These are phyloP conservation scores for Rhabdophis nuchalis DNA, from an alignment of 2,797 vertebrate genomes.

Conservation along the genomic window DNA sequence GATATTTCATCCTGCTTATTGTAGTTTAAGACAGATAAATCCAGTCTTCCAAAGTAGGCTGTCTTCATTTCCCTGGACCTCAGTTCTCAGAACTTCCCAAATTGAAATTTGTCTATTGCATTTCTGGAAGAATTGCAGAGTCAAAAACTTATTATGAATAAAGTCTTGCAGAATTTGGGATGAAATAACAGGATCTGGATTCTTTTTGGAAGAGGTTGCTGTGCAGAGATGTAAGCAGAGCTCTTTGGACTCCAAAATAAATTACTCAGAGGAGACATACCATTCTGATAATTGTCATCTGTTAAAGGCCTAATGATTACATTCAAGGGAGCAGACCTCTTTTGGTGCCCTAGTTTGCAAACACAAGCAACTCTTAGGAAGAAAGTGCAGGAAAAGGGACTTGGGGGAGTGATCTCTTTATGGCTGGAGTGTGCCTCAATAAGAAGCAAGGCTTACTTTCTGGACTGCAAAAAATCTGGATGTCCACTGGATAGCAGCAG, in stretches of 20 bases:
- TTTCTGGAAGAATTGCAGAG: not conserved
- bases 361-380: not conserved
- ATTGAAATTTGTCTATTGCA: not conserved
- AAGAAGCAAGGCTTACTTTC: not conserved
- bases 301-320: not conserved
- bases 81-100: not conserved
- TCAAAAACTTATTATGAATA: not conserved
- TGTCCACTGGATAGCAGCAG: not conserved
- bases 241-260: not conserved
- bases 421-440: not conserved
- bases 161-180: not conserved
- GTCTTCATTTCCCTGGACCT: not conserved
- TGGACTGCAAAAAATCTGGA: not conserved
- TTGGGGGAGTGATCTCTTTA: not conserved
- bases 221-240: not conserved
- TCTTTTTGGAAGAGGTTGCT: not conserved
- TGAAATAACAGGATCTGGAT: not conserved
- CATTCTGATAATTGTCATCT: not conserved
- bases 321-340: not conserved
- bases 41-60: not conserved
- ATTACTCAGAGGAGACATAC: not conserved
- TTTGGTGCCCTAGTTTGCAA: not conserved
- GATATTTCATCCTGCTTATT: not conserved
- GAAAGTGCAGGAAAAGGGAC: not conserved
- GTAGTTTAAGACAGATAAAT: not conserved